phyloP scores from a whole-genome alignment of 2,888 invertebrate species.

The Machimus rusticus region DNA sequence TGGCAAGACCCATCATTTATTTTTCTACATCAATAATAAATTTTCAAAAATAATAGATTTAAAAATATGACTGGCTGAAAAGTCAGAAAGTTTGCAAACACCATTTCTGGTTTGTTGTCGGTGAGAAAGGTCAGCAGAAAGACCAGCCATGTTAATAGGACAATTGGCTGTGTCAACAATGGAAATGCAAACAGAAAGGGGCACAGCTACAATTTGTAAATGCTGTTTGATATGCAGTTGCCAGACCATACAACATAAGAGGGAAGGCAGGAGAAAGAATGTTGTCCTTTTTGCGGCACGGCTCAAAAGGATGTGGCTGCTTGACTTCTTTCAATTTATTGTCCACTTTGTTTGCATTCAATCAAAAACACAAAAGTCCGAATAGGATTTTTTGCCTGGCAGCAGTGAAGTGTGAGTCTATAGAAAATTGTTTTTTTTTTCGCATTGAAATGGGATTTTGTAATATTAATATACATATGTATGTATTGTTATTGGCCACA shows the following conservation, averaged over 20 bases:
- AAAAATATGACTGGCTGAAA: background rate
- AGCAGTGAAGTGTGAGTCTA: background rate
- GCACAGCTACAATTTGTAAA: background rate
- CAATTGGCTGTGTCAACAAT: background rate
- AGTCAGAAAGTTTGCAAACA: background rate
- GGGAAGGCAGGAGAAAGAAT: background rate
- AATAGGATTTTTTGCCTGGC: background rate
- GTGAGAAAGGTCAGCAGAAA: background rate
- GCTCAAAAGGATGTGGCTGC: background rate
- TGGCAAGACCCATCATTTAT: background rate
- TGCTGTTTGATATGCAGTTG: background rate
- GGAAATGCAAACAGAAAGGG: background rate
- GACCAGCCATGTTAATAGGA: background rate
- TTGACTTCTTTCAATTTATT: background rate
- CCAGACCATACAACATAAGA: background rate
- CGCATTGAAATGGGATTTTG: background rate
- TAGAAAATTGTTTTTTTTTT: background rate
- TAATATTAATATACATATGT: background rate
- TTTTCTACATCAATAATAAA: background rate
- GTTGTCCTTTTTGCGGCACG: background rate
- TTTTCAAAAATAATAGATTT: constrained; percentile 11
- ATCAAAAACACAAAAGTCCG: background rate
- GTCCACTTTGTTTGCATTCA: background rate
- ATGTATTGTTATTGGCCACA: background rate
- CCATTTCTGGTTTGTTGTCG: background rate